A percentile compares a stretch with the other conserved stretches of the same genome.
These are phyloP conservation scores for Ceratotherium simum DNA, from an alignment of 2,113 vertebrate species.

Conservation along the genomic window DNA sequence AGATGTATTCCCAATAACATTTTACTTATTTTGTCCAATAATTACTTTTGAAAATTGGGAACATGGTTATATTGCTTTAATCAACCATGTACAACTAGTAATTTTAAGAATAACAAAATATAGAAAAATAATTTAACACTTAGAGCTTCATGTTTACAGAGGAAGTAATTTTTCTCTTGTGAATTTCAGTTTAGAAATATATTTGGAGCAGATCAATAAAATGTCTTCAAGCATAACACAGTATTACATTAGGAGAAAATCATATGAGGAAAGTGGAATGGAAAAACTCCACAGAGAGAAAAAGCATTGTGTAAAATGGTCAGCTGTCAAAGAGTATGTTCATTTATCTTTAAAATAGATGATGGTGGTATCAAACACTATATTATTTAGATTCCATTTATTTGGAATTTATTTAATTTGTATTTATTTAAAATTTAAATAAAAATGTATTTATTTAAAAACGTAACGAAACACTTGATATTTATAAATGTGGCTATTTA, in stretches of 20 bases:
- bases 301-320: background rate
- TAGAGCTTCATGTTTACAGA: constrained; percentile 11
- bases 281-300: constrained; percentile 10
- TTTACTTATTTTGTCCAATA: constrained; percentile 21
- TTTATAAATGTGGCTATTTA: background rate
- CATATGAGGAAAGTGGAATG: background rate
- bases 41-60: constrained; percentile 39
- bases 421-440: constrained; percentile 2
- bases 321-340: background rate
- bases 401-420: too few relatives aligned
- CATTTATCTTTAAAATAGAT: background rate
- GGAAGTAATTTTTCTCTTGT: background rate
- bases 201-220: constrained; percentile 38
- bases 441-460: background rate
- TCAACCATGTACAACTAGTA: background rate
- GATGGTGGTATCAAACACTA: background rate
- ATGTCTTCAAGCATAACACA: constrained; percentile 21
- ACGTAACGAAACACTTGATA: background rate
- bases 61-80: constrained; percentile 15
- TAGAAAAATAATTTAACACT: constrained; percentile 24
- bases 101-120: background rate
- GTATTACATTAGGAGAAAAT: constrained; percentile 47
- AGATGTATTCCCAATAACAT: background rate
- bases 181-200: constrained; percentile 24
- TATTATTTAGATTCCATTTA: background rate